Evolutionary conservation across 2,888 invertebrate genomes (phyloP).

Genomic region (Agapostemon virescens): DNA sequence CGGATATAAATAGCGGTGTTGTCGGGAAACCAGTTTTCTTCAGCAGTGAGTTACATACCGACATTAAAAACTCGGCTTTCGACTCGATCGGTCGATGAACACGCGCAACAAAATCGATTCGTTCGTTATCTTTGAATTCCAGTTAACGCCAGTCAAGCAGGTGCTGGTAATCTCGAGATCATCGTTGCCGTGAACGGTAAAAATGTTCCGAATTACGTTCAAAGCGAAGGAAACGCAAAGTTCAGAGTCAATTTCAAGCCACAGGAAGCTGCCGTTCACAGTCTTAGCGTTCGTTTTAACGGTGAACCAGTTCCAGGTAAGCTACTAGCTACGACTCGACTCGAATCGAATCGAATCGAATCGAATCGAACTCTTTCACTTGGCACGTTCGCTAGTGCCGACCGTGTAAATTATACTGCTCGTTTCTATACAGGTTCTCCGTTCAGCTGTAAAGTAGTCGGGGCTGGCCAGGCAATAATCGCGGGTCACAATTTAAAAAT

Average conservation of each 20-base stretch:
- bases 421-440: conserved; percentile 88
- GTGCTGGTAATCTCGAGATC: conserved; percentile 98
- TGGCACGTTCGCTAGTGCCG: background rate
- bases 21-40: conserved; percentile 97
- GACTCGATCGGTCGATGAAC: background rate
- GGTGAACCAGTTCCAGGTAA: conserved; percentile 85
- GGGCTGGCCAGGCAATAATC: conserved; percentile 84
- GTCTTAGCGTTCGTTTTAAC: conserved; percentile 92
- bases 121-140: conserved; percentile 84
- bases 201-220: conserved; percentile 98
- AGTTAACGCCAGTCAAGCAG: conserved; percentile 96
- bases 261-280: conserved; percentile 94
- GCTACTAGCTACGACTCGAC: background rate
- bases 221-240: conserved; percentile 97
- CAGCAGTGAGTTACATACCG: conserved; percentile 88
- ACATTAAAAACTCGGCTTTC: no score
- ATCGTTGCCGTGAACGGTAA: conserved; percentile 97
- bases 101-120: background rate
- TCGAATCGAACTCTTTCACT: background rate
- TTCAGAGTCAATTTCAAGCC: conserved; percentile 98
- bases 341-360: no score
- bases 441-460: conserved; percentile 93
- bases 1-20: conserved; percentile 94
- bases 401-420: background rate
- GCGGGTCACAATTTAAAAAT: conserved; percentile 86